Evolutionary conservation across 2,113 vertebrate species (phyloP), one percentile per base, ranked within the genome.

Genomic region (Jaculus jaculus): DNA sequence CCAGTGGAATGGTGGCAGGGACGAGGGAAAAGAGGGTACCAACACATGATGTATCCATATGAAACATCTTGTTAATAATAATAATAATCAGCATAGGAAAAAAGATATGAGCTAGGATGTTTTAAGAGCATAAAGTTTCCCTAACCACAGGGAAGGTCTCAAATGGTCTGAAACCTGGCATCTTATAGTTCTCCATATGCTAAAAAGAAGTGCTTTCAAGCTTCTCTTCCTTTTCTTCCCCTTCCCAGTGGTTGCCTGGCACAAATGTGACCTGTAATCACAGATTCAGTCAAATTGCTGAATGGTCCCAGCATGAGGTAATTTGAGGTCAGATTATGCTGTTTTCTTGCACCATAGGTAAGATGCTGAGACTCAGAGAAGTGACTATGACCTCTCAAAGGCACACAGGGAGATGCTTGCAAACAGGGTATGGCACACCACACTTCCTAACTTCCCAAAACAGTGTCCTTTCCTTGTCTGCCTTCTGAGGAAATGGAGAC

Each of bases 41-140:
- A n/a, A n/a, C n/a, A n/a, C n/a, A n/a, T n/a, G n/a, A n/a, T n/a
- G n/a, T n/a, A n/a, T n/a, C n/a, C n/a, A n/a, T n/a, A n/a, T n/a
- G n/a, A n/a, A n/a, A n/a, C n/a, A n/a, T n/a, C n/a, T n/a, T n/a
- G n/a, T n/a, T n/a, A n/a, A n/a, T n/a, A n/a, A n/a, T n/a, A n/a
- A n/a, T n/a, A n/a, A n/a, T n/a, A n/a, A n/a, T n/a, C n/a, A n/a
- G n/a, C n/a, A n/a, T n/a, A n/a, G n/a, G n/a, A n/a, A n/a, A n/a
- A n/a, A n/a, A n/a, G n/a, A n/a, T n/a, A 73, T 0, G 65, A 60
- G 68, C 18, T 5, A 68, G 69, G 1, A 63, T 17, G 28, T 66
- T 92, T 87, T 78, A 83, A 93, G 39, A 93, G 65, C 12, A 58
- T 68, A 24, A 30, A 74, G n/a, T 77, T n/a, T 74, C 61, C n/a